Evolutionary conservation across 1,140 invertebrate species (phyloP), one percentile per base, ranked within the genome.

Genomic region (Adoxophyes honmai): DNA sequence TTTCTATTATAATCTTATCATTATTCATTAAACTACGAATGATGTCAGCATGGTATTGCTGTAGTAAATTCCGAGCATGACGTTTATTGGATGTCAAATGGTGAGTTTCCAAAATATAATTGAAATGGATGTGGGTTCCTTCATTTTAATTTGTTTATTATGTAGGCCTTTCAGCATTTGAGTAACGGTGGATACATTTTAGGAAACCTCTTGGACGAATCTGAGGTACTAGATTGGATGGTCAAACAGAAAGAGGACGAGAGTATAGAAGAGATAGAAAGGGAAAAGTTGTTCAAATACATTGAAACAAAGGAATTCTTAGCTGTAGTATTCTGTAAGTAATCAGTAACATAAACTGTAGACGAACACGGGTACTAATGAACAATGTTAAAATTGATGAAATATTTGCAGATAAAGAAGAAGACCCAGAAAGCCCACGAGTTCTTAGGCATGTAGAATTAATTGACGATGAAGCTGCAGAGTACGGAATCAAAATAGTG

Each of bases 301-400:
- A 97, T 98, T 70, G 95, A 95, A 76, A 95, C 94, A 37, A 95
- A 96, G 82, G 96, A 98, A 87, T 98, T 98, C 90, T 90, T 98
- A 64, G 96, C 96, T 57, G 96, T 98, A 44, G 90, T 97, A 56
- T 98, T 98, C 83, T 98, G 96, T 98, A 93, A 96, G 95, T 93
- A 78, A 60, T 58, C 33, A 34, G 9, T 38, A 39, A 48, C 28
- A 48, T 55, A 2, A 15, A 21, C 16, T 36, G 5, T 53, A n/a
- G 55, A 59, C 51, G 55, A 7, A 28, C 2, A 3, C 2, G 21
- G 2, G 21, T 6, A 3, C 2, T 3, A 28, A 28, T 6, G 2
- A 28, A 28, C 6, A 28, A 28, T 28, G 2, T 28, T 28, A 28
- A 28, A 28, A 28, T 28, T 28, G 2, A 2, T 28, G 21, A n/a